These are phyloP conservation scores for Mohoua ochrocephala DNA, from an alignment of 2,113 vertebrate species.

Conservation along the genomic window DNA sequence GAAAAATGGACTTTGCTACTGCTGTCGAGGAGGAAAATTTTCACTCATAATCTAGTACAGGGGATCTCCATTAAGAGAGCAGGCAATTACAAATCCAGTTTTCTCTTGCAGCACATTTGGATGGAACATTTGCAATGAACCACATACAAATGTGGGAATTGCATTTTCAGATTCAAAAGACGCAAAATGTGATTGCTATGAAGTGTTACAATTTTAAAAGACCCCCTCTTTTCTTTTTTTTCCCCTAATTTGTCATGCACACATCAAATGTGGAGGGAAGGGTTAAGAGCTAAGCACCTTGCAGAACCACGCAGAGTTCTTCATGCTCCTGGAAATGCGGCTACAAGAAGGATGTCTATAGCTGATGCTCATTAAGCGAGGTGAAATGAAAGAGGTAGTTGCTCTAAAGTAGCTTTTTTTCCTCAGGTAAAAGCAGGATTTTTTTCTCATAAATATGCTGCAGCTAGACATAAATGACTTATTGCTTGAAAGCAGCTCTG, in stretches of 20 bases:
- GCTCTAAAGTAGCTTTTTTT: constrained; percentile 11
- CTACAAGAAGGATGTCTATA: neutral
- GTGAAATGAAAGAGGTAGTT: neutral
- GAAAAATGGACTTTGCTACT: neutral
- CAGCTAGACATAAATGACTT: constrained; percentile 1
- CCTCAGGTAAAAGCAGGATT: constrained; percentile 6
- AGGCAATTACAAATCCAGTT: neutral
- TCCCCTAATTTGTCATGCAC: accelerated
- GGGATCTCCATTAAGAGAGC: neutral
- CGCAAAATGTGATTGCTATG: neutral
- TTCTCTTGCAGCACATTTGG: neutral
- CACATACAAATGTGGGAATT: neutral
- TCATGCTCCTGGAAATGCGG: neutral
- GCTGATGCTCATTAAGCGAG: neutral
- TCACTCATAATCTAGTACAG: neutral
- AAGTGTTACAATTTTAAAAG: neutral
- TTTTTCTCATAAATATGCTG: neutral
- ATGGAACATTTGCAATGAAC: neutral
- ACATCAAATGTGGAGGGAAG: neutral
- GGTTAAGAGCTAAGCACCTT: neutral
- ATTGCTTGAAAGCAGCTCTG: neutral
- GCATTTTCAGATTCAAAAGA: neutral
- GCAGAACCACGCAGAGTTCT: neutral
- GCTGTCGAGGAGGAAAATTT: neutral
- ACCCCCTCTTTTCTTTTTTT: neutral